These are phyloP conservation scores for Iguana delicatissima DNA, from an alignment of 2,797 vertebrate species.

Conservation along the genomic window DNA sequence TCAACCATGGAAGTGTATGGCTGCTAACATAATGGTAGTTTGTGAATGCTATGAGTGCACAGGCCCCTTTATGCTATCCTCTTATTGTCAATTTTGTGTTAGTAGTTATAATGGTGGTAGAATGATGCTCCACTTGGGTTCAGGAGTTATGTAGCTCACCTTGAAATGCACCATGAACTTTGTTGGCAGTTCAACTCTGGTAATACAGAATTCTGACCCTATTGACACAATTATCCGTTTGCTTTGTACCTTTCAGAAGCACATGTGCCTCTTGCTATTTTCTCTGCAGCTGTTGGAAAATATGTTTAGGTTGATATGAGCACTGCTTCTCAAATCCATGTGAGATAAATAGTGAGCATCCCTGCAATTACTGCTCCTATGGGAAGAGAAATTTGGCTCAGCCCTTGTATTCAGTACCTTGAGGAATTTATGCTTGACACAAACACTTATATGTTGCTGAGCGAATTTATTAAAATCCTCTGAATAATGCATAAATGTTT, in stretches of 20 bases:
- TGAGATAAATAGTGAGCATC: conserved; percentile 36
- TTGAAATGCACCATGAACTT: not conserved
- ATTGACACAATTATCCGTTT: not conserved
- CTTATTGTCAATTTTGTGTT: not conserved
- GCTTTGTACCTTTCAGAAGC: not conserved
- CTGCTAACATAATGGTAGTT: too few relatives aligned
- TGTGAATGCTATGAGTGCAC: too few relatives aligned
- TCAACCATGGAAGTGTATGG: too few relatives aligned
- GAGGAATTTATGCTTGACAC: conserved; percentile 53
- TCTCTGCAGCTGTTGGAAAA: not conserved
- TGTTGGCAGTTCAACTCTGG: not conserved
- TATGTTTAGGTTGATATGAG: not conserved
- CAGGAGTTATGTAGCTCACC: not conserved
- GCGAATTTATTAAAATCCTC: conserved; percentile 60
- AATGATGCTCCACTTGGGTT: not conserved
- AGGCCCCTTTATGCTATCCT: not conserved
- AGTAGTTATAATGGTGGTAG: not conserved
- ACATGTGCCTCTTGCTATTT: not conserved
- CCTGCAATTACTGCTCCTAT: conserved; percentile 33
- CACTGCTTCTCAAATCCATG: conserved; percentile 22
- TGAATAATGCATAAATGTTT: conserved; percentile 70
- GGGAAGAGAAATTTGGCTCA: conserved; percentile 32
- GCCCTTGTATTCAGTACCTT: conserved; percentile 15
- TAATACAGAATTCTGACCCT: not conserved
- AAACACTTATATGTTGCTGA: conserved; percentile 56